phyloP scores from a whole-genome alignment of 2,888 invertebrate genomes.

The Neocrepidodera transversa region DNA sequence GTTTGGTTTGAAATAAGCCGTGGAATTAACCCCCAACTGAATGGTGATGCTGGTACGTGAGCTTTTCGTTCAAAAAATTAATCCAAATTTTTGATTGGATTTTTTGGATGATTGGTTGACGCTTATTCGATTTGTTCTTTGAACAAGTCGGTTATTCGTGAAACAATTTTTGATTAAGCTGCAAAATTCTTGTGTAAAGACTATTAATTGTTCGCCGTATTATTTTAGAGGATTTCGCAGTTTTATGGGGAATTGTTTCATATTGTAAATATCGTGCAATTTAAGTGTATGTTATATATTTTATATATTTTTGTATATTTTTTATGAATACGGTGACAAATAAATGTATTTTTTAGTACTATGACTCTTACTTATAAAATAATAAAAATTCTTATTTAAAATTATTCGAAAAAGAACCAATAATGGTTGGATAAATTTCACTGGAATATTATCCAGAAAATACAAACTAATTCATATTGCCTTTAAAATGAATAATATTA shows the following conservation, averaged over 20 bases:
- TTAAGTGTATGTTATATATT: slow-evolving; percentile 52
- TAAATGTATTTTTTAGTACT: slow-evolving; percentile 51
- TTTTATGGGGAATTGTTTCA: slow-evolving; percentile 36
- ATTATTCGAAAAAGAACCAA: no score
- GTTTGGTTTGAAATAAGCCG: slow-evolving; percentile 3
- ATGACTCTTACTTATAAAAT: background rate
- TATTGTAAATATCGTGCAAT: slow-evolving; percentile 57
- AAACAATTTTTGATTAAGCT: slow-evolving; percentile 32
- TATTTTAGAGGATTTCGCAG: slow-evolving; percentile 30
- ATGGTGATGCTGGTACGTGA: slow-evolving; percentile 40
- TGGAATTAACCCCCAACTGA: slow-evolving; percentile 19
- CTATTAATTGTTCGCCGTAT: slow-evolving; percentile 44
- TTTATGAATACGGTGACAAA: slow-evolving; percentile 54
- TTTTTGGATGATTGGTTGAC: slow-evolving; percentile 11
- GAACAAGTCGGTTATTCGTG: slow-evolving; percentile 19
- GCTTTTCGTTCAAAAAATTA: slow-evolving; percentile 12
- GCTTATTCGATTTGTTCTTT: slow-evolving; percentile 24
- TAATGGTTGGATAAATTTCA: no score
- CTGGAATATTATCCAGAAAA: no score
- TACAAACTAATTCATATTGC: no score
- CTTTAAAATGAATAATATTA: no score
- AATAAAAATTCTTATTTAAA: background rate
- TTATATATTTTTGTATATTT: slow-evolving; percentile 52
- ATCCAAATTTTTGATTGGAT: slow-evolving; percentile 1
- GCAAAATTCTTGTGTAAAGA: slow-evolving; percentile 43